Base-by-base conservation (phyloP, 2,113 vertebrate genomes). In the Cyanistes caeruleus region DNA sequence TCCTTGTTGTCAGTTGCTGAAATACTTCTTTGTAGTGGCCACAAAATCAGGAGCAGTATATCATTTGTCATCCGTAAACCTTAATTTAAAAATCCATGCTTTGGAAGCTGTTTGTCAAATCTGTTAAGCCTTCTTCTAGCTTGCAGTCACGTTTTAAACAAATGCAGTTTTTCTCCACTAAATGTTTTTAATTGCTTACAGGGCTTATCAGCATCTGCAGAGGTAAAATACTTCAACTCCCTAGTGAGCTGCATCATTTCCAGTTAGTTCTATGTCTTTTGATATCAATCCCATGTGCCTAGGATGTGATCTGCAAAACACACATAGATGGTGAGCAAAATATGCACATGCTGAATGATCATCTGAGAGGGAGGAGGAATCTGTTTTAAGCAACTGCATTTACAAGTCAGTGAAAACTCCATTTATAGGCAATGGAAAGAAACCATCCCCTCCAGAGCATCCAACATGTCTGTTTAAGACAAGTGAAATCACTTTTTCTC, bases 161-260 rank as follows among this genome's bases (percentile, higher is more conserved):
- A 91, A 95, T 53, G 56, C 3, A 33, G 23, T 23, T 96, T 84
- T 78, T 82, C 33, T 87, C 74, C 64, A 35, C 41, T 85, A 56
- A 70, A 53, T 75, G 27, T 25, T 93, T 90, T 95, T 75, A 92
- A 84, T 92, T 87, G 58, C 84, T 91, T 85, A 18, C 37, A 92
- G 59, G 56, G 30, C 30, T 81, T 90, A 89, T 87, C 77, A 79
- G n/a, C 60, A 82, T 95, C 69, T 94, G 73, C 89, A 76, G 84
- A 91, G 62, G 80, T 90, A 77, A 87, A 95, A 85, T 93, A 51
- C 67, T 89, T 78, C 33, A 93, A 43, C 27, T 94, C 81, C 59
- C 65, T 39, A 41, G 65, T 24, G 55, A 91, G 59, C 28, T 79
- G 37, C 39, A 39, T 59, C 39, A 69, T 69, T 93, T 94, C 49